These are phyloP conservation scores for Mesitornis unicolor DNA, from an alignment of 2,113 vertebrate species.

Conservation along the genomic window DNA sequence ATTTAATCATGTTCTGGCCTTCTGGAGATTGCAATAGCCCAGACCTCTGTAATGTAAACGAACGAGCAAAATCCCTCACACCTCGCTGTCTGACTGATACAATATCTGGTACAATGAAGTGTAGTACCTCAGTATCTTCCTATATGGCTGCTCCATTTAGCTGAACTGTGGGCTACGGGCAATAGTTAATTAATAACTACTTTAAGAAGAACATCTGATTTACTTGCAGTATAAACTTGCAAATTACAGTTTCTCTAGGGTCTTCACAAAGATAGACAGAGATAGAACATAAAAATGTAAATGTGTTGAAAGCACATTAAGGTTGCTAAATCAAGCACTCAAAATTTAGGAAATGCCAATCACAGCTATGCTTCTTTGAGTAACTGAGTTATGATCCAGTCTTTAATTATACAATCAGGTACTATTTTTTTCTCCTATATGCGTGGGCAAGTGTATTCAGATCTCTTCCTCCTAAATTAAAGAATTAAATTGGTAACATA, in stretches of 20 bases:
- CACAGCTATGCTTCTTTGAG: conserved; percentile 51
- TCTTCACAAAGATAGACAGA: background rate
- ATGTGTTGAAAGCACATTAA: conserved; percentile 20
- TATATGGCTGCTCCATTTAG: background rate
- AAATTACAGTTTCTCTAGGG: background rate
- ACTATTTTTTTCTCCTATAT: conserved; percentile 38
- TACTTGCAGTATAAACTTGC: background rate
- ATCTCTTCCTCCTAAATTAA: conserved; percentile 55
- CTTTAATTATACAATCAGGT: conserved; percentile 56
- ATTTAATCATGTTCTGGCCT: background rate
- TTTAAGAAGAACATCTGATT: background rate
- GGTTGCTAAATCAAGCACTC: conserved; percentile 44
- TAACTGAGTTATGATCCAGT: conserved; percentile 57
- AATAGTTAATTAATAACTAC: background rate
- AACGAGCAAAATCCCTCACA: background rate
- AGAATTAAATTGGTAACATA: conserved; percentile 44
- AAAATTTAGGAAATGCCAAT: conserved; percentile 58
- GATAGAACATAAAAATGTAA: conserved; percentile 20
- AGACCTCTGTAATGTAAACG: background rate
- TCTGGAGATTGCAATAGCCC: background rate
- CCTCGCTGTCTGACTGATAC: background rate
- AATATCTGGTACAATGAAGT: background rate
- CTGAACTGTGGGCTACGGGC: background rate
- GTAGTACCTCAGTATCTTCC: background rate
- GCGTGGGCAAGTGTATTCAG: conserved; percentile 28